Evolutionary conservation across 2,888 invertebrate species (phyloP), one percentile per base, ranked within the genome.

Genomic region (Laspeyria flexula): DNA sequence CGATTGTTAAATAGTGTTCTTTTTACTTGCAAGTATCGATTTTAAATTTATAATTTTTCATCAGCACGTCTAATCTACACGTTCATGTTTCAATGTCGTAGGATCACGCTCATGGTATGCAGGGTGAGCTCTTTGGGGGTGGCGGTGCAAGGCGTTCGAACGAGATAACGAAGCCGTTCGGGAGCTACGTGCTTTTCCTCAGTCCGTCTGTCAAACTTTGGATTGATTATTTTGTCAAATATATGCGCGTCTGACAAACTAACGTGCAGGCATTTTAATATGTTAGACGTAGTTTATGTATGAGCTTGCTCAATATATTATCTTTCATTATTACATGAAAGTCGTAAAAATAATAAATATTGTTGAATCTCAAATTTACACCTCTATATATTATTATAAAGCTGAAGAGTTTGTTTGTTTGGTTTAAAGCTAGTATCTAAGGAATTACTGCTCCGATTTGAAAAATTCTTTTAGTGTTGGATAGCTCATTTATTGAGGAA

Each of bases 181-280:
- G 54, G 40, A 48, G 60, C 69, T 81, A 86, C 87, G 87, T 86
- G 86, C 79, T 71, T 66, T 71, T 62, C 69, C 70, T 65, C 68
- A 67, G 68, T 76, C 71, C 75, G 71, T 75, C 79, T 77, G 77
- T 83, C 83, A 84, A 84, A 86, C 72, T 85, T 85, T 47, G 69
- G 74, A 82, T 80, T 85, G 83, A 87, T 85, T 81, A 80, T 81
- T 83, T 64, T 82, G 78, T 72, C 75, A 76, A 81, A 83, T 75
- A 77, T 75, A 74, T 63, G 38, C 42, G 13, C 12, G 21, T 11
- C 3, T 12, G 16, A 12, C 3, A 29, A 4, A 5, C 16, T 15
- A 16, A n/a, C 5, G 5, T 23, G 6, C 4, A 6, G 21, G 23
- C 3, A 21, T 11, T 37, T 7, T 11, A n/a, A n/a, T n/a, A n/a